Evolutionary conservation across 1,140 invertebrate genomes (phyloP).

Genomic region (Pseudomyrmex flavicornis): DNA sequence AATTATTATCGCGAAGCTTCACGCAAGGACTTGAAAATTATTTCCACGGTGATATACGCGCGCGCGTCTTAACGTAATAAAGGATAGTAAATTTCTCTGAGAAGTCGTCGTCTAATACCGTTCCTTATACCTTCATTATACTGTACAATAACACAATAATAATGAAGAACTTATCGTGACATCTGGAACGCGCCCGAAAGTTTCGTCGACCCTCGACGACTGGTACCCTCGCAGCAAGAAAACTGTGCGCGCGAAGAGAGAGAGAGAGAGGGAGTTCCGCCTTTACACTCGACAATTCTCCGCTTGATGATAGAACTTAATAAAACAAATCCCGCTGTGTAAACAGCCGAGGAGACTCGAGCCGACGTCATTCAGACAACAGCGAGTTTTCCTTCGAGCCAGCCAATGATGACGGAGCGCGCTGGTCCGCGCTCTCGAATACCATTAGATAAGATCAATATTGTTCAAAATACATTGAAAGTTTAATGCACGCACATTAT

Average conservation of each 20-base stretch:
- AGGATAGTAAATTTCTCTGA: conserved; percentile 3
- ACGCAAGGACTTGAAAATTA: not conserved
- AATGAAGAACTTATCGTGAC: conserved; percentile 47
- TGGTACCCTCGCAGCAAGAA: conserved; percentile 53
- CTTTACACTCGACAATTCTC: conserved; percentile 79
- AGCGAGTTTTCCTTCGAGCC: conserved; percentile 78
- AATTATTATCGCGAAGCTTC: not conserved
- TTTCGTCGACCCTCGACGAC: conserved; percentile 47
- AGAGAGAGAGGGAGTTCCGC: conserved; percentile 67
- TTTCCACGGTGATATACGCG: not conserved
- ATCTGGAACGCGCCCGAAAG: conserved; percentile 28
- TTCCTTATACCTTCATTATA: conserved; percentile 31
- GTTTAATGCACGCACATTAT: conserved; percentile 77
- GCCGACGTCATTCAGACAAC: conserved; percentile 82
- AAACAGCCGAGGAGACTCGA: conserved; percentile 80
- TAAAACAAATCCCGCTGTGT: conserved; percentile 84
- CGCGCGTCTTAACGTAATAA: conserved; percentile 13
- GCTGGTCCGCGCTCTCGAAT: conserved; percentile 72
- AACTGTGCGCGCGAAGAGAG: conserved; percentile 59
- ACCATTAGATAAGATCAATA: conserved; percentile 85
- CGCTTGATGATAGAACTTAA: conserved; percentile 83
- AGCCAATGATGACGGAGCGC: conserved; percentile 76
- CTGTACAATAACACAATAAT: conserved; percentile 51
- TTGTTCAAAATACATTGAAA: conserved; percentile 81
- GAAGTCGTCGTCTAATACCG: conserved; percentile 16